Evolutionary conservation across 23 tunicate species (phyloP).

Genomic region (Styela clava): DNA sequence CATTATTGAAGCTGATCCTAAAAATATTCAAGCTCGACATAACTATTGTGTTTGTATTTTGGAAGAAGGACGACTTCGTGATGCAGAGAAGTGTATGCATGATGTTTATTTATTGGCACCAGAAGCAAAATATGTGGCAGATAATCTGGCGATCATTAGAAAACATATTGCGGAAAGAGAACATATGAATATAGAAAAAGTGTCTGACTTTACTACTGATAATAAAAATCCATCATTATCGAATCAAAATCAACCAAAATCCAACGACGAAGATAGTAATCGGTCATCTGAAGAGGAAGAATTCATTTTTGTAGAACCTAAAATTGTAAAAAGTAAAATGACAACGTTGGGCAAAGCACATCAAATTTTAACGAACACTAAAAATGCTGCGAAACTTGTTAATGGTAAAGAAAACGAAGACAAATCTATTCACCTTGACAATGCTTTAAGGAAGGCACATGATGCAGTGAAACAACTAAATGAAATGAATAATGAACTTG

Average conservation of each 20-base stretch:
- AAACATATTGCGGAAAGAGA: conserved; percentile 30
- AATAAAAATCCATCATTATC: not conserved
- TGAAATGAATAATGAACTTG: conserved; percentile 31
- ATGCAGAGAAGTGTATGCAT: conserved; percentile 47
- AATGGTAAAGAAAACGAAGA: not conserved
- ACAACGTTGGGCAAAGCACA: not conserved
- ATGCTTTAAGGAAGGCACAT: not conserved
- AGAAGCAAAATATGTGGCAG: conserved; percentile 31
- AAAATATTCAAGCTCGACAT: conserved; percentile 41
- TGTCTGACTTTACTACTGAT: not conserved
- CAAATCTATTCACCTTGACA: not conserved
- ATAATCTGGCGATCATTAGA: conserved; percentile 52
- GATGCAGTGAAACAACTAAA: conserved; percentile 9
- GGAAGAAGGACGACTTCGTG: conserved; percentile 34
- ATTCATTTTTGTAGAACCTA: not conserved
- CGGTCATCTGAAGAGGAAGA: conserved; percentile 25
- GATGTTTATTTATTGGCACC: conserved; percentile 51
- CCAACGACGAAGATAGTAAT: not conserved
- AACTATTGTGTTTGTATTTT: conserved; percentile 59
- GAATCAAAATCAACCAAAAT: not conserved
- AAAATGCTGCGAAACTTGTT: not conserved
- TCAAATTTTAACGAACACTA: not conserved
- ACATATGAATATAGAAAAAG: not conserved
- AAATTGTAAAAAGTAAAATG: not conserved
- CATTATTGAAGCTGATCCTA: conserved; percentile 34